These are phyloP conservation scores for Lepus americanus DNA, from an alignment of 2,113 vertebrate species.

Conservation along the genomic window DNA sequence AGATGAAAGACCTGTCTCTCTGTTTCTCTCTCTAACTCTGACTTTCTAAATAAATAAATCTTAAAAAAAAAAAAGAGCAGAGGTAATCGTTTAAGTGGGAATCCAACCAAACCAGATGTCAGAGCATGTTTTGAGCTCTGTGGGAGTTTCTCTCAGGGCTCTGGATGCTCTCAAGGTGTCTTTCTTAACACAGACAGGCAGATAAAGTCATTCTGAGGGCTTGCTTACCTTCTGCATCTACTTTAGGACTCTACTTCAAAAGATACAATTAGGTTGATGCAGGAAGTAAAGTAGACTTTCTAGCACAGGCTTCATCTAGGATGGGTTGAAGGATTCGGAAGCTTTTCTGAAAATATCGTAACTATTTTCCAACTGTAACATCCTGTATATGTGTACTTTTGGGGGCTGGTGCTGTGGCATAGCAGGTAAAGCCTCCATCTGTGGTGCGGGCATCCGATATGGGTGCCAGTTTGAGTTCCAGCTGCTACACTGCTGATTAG, in stretches of 20 bases:
- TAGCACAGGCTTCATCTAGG: neutral
- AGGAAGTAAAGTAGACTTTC: constrained; percentile 4
- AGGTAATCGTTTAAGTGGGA: neutral
- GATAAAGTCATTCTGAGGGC: neutral
- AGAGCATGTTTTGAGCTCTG: neutral
- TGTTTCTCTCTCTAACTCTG: too few species aligned
- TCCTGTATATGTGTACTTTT: neutral
- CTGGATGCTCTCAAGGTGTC: neutral
- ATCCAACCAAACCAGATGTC: neutral
- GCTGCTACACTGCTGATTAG: too few species aligned
- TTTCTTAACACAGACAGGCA: neutral
- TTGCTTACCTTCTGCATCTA: neutral
- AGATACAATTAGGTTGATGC: neutral
- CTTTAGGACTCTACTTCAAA: neutral
- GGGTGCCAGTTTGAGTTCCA: too few species aligned
- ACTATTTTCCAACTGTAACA: neutral
- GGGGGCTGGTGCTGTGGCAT: too few species aligned
- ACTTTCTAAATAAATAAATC: too few species aligned
- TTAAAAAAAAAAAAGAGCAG: neutral
- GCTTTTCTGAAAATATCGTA: neutral
- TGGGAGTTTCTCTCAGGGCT: neutral
- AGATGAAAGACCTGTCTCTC: too few species aligned
- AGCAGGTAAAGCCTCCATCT: too few species aligned
- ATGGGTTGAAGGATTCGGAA: neutral
- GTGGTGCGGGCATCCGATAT: too few species aligned